Evolutionary conservation across 2,113 vertebrate species (phyloP).

Genomic region (Zapornia atra): DNA sequence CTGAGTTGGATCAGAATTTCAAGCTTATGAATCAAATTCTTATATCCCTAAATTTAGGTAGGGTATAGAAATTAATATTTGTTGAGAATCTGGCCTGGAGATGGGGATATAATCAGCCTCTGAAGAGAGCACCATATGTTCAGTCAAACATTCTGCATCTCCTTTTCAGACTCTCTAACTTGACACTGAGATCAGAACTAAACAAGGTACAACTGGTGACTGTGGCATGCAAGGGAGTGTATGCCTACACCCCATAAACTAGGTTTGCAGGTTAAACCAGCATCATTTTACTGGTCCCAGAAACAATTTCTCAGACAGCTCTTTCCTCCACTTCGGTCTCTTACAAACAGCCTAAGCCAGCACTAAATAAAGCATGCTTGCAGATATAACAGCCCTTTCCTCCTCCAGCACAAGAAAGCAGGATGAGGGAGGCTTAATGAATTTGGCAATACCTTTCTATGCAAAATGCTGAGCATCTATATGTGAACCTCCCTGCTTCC

Average conservation of each 20-base stretch:
- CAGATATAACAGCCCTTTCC: slow-evolving; percentile 32
- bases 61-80: not conserved
- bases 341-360: slow-evolving; percentile 36
- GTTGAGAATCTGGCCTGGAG: not conserved
- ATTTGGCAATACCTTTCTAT: not conserved
- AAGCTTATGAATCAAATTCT: not conserved
- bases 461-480: not conserved
- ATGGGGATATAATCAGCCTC: not conserved
- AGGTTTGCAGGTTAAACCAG: not conserved
- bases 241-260: not conserved
- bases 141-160: not conserved
- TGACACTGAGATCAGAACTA: not conserved
- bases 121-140: not conserved
- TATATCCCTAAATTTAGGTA: not conserved
- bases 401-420: not conserved
- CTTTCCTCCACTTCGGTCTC: slow-evolving; percentile 12
- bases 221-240: rapidly evolving
- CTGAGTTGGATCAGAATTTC: not conserved
- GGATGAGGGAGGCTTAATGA: not conserved
- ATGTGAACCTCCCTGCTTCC: not conserved
- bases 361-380: slow-evolving; percentile 36
- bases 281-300: not conserved
- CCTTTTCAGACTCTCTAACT: not conserved
- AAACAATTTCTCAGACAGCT: slow-evolving; percentile 21
- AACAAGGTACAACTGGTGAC: rapidly evolving